Percentiles rank a stretch among this genome's conserved stretches.
These are phyloP conservation scores for Zaprionus lachaisei DNA, from an alignment of 1,140 invertebrate genomes.

Conservation along the genomic window DNA sequence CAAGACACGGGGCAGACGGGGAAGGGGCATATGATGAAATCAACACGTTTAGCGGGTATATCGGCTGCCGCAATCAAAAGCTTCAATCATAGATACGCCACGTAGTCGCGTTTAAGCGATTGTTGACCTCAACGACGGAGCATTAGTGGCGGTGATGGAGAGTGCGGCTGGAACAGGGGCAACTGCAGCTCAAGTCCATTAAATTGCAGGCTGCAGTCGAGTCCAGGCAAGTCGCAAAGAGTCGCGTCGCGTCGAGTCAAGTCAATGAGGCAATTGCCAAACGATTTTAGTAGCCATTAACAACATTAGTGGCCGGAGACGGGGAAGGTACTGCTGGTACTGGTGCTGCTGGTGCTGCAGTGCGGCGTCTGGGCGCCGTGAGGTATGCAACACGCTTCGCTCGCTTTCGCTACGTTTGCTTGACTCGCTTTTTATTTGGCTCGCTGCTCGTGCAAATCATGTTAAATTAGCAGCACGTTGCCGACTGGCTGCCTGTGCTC, in stretches of 20 bases:
- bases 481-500: not conserved
- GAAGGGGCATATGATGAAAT: slow-evolving; percentile 34
- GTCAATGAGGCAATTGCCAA: slow-evolving; percentile 77
- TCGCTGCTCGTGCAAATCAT: slow-evolving; percentile 71
- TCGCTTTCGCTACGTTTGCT: slow-evolving; percentile 42
- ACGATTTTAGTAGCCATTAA: slow-evolving; percentile 76
- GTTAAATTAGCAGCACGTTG: slow-evolving; percentile 66
- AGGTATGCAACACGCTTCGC: slow-evolving; percentile 47
- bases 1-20: not conserved
- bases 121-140: slow-evolving; percentile 68
- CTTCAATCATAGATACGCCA: slow-evolving; percentile 77
- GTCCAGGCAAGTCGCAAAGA: slow-evolving; percentile 34
- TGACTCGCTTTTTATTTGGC: slow-evolving; percentile 56
- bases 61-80: slow-evolving; percentile 54
- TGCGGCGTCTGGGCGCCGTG: slow-evolving; percentile 4
- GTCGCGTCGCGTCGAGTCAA: slow-evolving; percentile 28
- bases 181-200: slow-evolving; percentile 57
- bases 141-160: slow-evolving; percentile 42
- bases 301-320: slow-evolving; percentile 61
- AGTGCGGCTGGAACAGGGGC: not conserved
- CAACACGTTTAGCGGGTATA: slow-evolving; percentile 61
- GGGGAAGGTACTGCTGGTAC: not conserved
- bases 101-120: slow-evolving; percentile 72
- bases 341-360: not conserved
- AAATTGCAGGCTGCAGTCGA: slow-evolving; percentile 60